Conservation (phyloP, 2,797 vertebrate genomes). For the Passerculus sandwichensis region DNA sequence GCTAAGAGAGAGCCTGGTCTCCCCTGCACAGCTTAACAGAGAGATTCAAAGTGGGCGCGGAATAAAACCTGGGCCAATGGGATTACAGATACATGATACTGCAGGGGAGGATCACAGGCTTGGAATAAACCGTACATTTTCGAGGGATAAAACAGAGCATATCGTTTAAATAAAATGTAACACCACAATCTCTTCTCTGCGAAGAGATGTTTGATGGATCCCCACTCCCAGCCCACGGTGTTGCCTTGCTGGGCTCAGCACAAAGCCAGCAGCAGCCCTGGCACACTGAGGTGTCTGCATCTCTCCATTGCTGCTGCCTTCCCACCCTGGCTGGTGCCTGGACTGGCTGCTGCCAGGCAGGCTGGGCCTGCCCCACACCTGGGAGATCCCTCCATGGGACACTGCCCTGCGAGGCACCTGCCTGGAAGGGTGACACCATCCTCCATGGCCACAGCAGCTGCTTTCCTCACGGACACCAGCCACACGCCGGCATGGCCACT, state of each 20-base stretch:
- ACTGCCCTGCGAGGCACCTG: rapidly evolving
- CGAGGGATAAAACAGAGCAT: not conserved
- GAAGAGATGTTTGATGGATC: rapidly evolving
- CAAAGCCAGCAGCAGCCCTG: not conserved
- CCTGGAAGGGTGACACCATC: rapidly evolving
- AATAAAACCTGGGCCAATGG: not conserved
- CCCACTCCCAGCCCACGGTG: rapidly evolving
- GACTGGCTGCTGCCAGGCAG: not conserved
- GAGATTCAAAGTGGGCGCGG: not conserved
- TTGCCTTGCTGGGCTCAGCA: not conserved
- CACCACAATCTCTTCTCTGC: too few species aligned
- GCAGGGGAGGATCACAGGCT: too few species aligned
- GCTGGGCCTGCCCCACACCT: not conserved
- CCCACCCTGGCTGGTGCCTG: not conserved
- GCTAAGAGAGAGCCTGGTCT: not conserved
- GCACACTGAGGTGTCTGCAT: too few species aligned
- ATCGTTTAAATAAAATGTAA: not conserved
- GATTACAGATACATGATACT: not conserved
- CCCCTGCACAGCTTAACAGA: not conserved
- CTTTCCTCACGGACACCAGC: not conserved
- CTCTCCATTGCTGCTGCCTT: not conserved
- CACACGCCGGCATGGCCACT: rapidly evolving
- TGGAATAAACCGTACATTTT: not conserved
- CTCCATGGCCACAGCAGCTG: rapidly evolving
- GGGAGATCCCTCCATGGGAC: not conserved